Conservation (phyloP, 2,888 invertebrate genomes). For the Biston stratarius region DNA sequence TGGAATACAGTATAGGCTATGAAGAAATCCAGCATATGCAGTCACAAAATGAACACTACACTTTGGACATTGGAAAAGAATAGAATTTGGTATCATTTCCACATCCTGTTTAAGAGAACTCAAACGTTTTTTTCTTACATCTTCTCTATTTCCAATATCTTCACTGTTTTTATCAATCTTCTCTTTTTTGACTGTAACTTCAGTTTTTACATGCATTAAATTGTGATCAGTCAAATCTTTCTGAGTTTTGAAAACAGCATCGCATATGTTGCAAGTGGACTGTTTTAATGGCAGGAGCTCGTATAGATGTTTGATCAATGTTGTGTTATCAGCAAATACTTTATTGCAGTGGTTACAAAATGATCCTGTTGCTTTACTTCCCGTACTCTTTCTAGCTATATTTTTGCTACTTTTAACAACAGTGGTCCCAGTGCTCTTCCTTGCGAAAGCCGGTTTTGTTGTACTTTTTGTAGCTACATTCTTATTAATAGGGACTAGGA, state of each 20-base stretch:
- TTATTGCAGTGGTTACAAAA: constrained; percentile 63
- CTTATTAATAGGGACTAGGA: constrained; percentile 51
- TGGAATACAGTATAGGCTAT: background rate
- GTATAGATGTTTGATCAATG: constrained; percentile 62
- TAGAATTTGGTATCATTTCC: constrained; percentile 48
- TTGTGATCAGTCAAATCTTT: constrained; percentile 34
- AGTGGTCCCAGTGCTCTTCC: constrained; percentile 12
- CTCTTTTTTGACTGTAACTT: constrained; percentile 29
- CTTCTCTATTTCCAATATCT: constrained; percentile 10
- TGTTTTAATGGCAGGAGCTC: constrained; percentile 53
- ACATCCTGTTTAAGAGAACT: background rate
- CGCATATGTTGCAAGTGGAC: constrained; percentile 41
- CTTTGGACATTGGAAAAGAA: constrained; percentile 53
- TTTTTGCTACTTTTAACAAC: constrained; percentile 14
- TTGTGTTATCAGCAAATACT: constrained; percentile 53
- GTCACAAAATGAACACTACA: constrained; percentile 55
- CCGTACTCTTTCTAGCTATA: constrained; percentile 35
- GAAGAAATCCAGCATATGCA: constrained; percentile 30
- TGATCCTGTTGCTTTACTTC: constrained; percentile 11
- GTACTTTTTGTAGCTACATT: constrained; percentile 48
- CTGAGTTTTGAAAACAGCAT: constrained; percentile 26
- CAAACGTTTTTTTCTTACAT: constrained; percentile 4
- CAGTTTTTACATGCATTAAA: constrained; percentile 31
- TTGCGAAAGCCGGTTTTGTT: constrained; percentile 24
- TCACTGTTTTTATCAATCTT: constrained; percentile 7